phyloP scores from a whole-genome alignment of 2,888 invertebrate species.

The Pollenia labialis region DNA sequence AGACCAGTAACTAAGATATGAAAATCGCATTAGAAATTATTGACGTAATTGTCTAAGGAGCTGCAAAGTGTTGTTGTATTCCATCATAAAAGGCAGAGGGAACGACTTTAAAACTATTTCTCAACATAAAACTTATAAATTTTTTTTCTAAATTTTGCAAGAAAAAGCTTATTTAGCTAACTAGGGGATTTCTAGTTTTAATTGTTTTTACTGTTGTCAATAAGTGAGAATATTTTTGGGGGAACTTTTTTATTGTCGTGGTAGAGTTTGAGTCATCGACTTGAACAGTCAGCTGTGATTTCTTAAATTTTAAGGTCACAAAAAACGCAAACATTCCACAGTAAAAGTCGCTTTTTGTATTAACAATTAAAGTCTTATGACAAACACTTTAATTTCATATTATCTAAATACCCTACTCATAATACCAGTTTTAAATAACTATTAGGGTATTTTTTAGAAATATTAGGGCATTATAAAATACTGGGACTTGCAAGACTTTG shows the following conservation, averaged over 20 bases:
- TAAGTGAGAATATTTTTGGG: not conserved
- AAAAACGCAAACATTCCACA: slow-evolving; percentile 20
- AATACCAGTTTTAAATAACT: not conserved
- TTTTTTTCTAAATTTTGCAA: not conserved
- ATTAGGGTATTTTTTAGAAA: not conserved
- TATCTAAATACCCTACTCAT: not conserved
- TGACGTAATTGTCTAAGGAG: slow-evolving; percentile 49
- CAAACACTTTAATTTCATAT: slow-evolving; percentile 58
- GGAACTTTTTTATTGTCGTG: not conserved
- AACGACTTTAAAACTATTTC: no score
- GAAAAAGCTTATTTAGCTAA: slow-evolving; percentile 30
- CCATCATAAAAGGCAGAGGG: no score
- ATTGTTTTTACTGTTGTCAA: not conserved
- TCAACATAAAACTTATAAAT: not conserved
- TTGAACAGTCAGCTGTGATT: slow-evolving; percentile 4
- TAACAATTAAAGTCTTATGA: slow-evolving; percentile 44
- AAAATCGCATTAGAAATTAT: slow-evolving; percentile 44
- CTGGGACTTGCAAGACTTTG: no score
- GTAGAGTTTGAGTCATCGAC: slow-evolving; percentile 3
- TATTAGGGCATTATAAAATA: not conserved
- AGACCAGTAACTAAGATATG: slow-evolving; percentile 19
- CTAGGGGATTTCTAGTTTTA: slow-evolving; percentile 16
- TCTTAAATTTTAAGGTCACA: slow-evolving; percentile 9
- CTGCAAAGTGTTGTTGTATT: not conserved
- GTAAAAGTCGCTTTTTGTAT: not conserved